phyloP scores from a whole-genome alignment of 92 coral and sea anemone species.

The Bergia sp. region DNA sequence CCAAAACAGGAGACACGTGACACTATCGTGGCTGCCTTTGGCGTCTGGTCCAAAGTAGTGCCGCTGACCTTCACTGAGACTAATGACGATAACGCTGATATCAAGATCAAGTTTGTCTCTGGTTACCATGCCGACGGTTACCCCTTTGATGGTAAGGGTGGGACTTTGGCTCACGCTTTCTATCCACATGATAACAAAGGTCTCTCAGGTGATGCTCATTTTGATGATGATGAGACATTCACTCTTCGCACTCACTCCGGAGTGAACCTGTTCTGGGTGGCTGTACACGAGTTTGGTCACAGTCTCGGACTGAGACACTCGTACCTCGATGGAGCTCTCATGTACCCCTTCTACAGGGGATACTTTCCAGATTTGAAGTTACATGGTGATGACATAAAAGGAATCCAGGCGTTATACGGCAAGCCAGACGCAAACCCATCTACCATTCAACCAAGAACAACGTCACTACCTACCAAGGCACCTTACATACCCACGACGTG shows the following conservation, averaged over 20 bases:
- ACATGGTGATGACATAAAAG: conserved; percentile 17
- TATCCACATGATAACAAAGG: conserved; percentile 34
- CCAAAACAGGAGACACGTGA: neutral
- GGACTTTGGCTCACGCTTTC: neutral
- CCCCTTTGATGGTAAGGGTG: neutral
- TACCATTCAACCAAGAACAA: neutral
- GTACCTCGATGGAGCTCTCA: conserved; percentile 56
- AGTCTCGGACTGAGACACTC: conserved; percentile 88
- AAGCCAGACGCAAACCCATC: neutral
- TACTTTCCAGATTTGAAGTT: conserved; percentile 60
- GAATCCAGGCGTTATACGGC: conserved; percentile 54
- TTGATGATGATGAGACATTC: conserved; percentile 84
- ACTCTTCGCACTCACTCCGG: conserved; percentile 39
- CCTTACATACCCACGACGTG: too few species aligned
- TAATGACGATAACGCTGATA: neutral
- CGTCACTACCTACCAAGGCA: neutral
- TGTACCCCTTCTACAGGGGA: conserved; percentile 84
- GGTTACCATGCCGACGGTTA: neutral
- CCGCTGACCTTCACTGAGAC: neutral
- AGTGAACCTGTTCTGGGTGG: conserved; percentile 51
- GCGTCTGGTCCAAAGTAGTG: neutral
- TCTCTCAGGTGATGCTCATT: conserved; percentile 82
- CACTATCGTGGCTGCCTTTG: neutral
- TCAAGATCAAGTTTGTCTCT: neutral
- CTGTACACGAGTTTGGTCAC: conserved; percentile 83